Base-by-base conservation (phyloP, 2,797 vertebrate species). In the Austrolebias charrua region DNA sequence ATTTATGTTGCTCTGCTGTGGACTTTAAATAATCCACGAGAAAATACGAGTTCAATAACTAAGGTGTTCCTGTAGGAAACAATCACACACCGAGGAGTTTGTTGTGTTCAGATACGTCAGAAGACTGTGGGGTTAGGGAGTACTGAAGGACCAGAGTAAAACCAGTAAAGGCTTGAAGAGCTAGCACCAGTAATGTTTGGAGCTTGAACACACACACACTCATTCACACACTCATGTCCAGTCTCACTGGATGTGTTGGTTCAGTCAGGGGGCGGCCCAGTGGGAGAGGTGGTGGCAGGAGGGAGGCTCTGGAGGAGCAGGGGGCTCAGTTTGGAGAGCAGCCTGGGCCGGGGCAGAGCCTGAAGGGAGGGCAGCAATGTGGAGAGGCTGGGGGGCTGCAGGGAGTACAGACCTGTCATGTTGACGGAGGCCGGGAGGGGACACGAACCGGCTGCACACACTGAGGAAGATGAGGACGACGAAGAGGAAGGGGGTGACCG, bases 321-420 rank as follows among this genome's bases (percentile, higher is more conserved):
- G 49, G 86, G 89, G 61, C 85, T 81, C 63, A 91, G 80, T 79
- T 80, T 85, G 85, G 86, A 88, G 63, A 85, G 81, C 61, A 86
- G 83, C 75, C 79, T 85, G 8, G 77, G 78, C 0, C 69, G 82
- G 49, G 85, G 88, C 63, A 88, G 86, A 40, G 84, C 86, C 77
- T 91, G 90, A 46, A 93, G 82, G 80, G 90, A 91, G 70, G 93
- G 91, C 55, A 92, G 85, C 86, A 91, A 70, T 69, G 66, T 73
- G 78, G 91, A 87, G 69, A 92, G 80, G 76, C 84, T 82, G 69
- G 86, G 87, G 58, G 87, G 82, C 88, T 85, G 90, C 65, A 87
- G 73, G 62, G 87, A 77, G 86, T 93, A 96, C 94, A 92, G 88
- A 96, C 95, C 95, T 95, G 95, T 88, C 87, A 91, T 78, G 83